A percentile compares a stretch with the other conserved stretches of the same genome.
These are phyloP conservation scores for Heterodera filipjevi DNA, from an alignment of 2,888 invertebrate species.

Conservation along the genomic window DNA sequence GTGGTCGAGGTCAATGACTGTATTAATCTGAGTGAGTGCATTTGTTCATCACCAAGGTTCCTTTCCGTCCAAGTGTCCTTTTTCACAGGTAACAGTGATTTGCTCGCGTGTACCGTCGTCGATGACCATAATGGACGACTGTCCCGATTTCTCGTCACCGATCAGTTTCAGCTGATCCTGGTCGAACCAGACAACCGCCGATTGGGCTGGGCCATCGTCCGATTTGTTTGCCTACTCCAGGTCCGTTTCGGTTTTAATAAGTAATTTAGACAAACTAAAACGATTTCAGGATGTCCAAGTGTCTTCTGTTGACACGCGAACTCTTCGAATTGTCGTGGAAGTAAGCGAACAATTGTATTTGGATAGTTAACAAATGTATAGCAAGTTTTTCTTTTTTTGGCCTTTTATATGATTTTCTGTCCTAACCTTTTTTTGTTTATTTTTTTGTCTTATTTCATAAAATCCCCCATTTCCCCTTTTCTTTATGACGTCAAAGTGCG, in stretches of 20 bases:
- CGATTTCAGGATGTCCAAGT: slow-evolving; percentile 84
- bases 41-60: too few species aligned
- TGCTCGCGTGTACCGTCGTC: slow-evolving; percentile 92
- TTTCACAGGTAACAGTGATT: slow-evolving; percentile 94
- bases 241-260: slow-evolving; percentile 56
- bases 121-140: slow-evolving; percentile 78
- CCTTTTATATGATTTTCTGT: too few species aligned
- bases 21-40: slow-evolving; percentile 83
- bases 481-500: slow-evolving; percentile 40
- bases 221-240: slow-evolving; percentile 87
- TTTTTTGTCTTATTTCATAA: too few species aligned
- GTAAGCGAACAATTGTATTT: too few species aligned
- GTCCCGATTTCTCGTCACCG: slow-evolving; percentile 83
- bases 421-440: too few species aligned
- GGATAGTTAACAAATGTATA: too few species aligned
- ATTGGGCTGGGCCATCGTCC: slow-evolving; percentile 95
- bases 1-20: slow-evolving; percentile 91
- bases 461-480: background rate
- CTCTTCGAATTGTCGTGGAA: slow-evolving; percentile 76
- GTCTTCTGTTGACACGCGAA: slow-evolving; percentile 89
- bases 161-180: slow-evolving; percentile 88
- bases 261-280: slow-evolving; percentile 18
- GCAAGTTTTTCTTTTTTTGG: too few species aligned
- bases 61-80: too few species aligned
- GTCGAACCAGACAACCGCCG: slow-evolving; percentile 94